These are phyloP conservation scores for Leptarthrus brevirostris DNA, from an alignment of 2,888 invertebrate genomes.

Conservation along the genomic window DNA sequence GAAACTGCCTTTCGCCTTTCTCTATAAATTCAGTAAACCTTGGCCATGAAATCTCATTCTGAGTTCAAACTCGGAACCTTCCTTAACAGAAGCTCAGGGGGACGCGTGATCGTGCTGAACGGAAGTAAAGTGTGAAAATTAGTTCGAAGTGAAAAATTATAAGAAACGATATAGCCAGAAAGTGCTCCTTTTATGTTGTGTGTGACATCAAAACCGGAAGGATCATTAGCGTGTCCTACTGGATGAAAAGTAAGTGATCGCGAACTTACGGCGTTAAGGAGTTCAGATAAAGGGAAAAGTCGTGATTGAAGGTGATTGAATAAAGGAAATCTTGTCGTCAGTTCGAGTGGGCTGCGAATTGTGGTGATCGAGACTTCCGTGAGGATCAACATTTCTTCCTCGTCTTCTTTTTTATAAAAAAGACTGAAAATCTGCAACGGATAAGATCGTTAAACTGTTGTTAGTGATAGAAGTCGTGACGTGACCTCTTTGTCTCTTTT, in stretches of 20 bases:
- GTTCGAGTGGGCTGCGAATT: constrained; percentile 1
- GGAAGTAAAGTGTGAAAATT: background rate
- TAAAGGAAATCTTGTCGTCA: background rate
- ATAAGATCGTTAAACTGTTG: constrained; percentile 22
- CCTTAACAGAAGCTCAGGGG: constrained; percentile 26
- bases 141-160: background rate
- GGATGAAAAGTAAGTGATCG: constrained; percentile 11
- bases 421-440: background rate
- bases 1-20: constrained; percentile 58
- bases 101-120: constrained; percentile 7
- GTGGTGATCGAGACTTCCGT: constrained; percentile 18
- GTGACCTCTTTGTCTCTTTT: background rate
- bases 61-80: constrained; percentile 62
- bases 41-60: constrained; percentile 67
- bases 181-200: too few species aligned
- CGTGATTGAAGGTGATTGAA: constrained; percentile 26
- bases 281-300: background rate
- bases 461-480: constrained; percentile 41
- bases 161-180: background rate
- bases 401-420: background rate
- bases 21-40: constrained; percentile 68
- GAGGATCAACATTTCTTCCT: constrained; percentile 9
- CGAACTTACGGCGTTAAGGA: constrained; percentile 16
- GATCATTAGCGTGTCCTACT: background rate
- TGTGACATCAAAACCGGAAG: too few species aligned